Percentiles rank a stretch among this genome's conserved stretches.
These are phyloP conservation scores for Montipora capricornis DNA, from an alignment of 64 coral and sea anemone species.

Conservation along the genomic window DNA sequence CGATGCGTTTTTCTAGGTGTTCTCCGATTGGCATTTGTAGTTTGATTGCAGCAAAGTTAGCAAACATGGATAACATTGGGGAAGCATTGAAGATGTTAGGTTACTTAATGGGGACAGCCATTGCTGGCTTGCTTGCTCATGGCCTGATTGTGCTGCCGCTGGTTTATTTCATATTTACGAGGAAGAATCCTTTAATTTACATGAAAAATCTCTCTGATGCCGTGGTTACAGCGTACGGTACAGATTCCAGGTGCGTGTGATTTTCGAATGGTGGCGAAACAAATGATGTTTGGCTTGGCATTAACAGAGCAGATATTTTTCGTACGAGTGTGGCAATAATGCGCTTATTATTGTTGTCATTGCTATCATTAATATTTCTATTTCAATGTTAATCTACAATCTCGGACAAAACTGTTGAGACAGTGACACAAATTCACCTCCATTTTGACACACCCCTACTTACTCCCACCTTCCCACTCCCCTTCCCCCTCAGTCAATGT, in stretches of 20 bases:
- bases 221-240: conserved; percentile 80
- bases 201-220: conserved; percentile 69
- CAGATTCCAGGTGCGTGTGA: conserved; percentile 74
- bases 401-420: too few species aligned
- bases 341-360: too few species aligned
- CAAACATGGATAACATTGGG: conserved; percentile 70
- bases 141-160: conserved; percentile 69
- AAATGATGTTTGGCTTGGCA: too few species aligned
- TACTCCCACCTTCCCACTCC: too few species aligned
- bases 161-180: conserved; percentile 74
- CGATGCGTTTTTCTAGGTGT: conserved; percentile 35
- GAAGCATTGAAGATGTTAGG: conserved; percentile 62
- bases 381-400: too few species aligned
- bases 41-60: conserved; percentile 75
- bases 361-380: too few species aligned
- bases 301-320: too few species aligned
- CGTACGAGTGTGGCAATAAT: too few species aligned
- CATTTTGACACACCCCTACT: too few species aligned
- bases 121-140: conserved; percentile 39
- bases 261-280: neutral
- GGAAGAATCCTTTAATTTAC: conserved; percentile 83
- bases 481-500: too few species aligned
- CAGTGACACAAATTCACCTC: too few species aligned
- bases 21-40: conserved; percentile 91
- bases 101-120: conserved; percentile 65